Percentiles rank a stretch among this genome's conserved stretches.
Evolutionary conservation across 1,140 invertebrate genomes (phyloP).

Genomic region (Brachionus sp.): DNA sequence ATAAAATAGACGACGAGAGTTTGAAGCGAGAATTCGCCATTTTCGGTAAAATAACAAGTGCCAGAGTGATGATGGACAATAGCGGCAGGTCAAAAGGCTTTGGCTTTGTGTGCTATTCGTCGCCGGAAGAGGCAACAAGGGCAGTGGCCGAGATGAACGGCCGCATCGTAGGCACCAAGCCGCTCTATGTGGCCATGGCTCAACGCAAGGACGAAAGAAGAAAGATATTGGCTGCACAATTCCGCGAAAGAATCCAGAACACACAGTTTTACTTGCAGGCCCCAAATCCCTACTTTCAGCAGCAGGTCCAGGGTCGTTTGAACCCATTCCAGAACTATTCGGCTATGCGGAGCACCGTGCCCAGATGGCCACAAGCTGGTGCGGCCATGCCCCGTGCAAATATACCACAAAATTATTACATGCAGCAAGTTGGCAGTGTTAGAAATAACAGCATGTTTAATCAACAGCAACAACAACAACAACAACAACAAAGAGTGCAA

Average conservation of each 20-base stretch:
- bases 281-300: background rate
- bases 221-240: constrained; percentile 90
- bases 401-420: background rate
- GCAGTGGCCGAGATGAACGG: constrained; percentile 98
- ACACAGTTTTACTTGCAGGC: background rate
- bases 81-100: constrained; percentile 78
- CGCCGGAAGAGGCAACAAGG: constrained; percentile 95
- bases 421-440: background rate
- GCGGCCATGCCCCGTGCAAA: background rate
- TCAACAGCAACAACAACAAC: background rate
- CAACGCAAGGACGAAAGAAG: constrained; percentile 97
- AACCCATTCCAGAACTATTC: background rate
- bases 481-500: background rate
- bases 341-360: background rate
- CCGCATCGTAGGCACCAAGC: constrained; percentile 84
- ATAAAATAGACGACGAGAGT: constrained; percentile 93
- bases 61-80: constrained; percentile 68
- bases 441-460: background rate
- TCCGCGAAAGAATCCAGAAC: constrained; percentile 55
- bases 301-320: background rate
- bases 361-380: background rate
- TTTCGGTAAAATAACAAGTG: constrained; percentile 94
- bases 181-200: constrained; percentile 75
- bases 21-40: constrained; percentile 86
- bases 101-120: constrained; percentile 97